Evolutionary conservation across 2,113 vertebrate species (phyloP), one percentile per base, ranked within the genome.

Genomic region (Girardinichthys multiradiatus): DNA sequence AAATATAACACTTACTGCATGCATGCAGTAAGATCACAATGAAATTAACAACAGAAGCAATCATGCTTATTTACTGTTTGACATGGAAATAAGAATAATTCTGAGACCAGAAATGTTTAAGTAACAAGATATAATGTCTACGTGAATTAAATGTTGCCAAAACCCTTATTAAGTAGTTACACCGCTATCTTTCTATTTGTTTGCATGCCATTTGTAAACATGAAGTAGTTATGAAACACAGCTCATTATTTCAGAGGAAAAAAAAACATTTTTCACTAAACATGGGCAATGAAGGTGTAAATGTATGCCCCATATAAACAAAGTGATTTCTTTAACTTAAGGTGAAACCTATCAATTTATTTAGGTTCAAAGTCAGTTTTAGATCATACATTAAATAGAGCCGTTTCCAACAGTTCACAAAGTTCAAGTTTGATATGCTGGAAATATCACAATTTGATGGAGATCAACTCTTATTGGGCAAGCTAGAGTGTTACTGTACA

Each of bases 361-460:
- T 72, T 62, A 72, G 65, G 33, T 58, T 54, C 60, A 29, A 66
- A 73, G 62, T 61, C 42, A 5, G 13, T 63, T 28, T 59, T 48
- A 33, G 6, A 51, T 14, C 31, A 10, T 33, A 42, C 80, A 80
- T 82, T 82, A 80, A 82, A 76, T 62, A 10, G 24, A 57, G 45
- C 70, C 33, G 29, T 72, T 54, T 29, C 45, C 29, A 54, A 24
- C 7, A n/a, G 24, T n/a, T n/a, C 9, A 24, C 51, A 30, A 64
- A 9, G 1, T 57, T 64, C 68, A 72, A 57, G n/a, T 72, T 51
- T 68, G 59, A 59, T 45, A 4, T 45, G 42, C 42, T 27, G 60
- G 57, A 73, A 51, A 77, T 61, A 76, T 72, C 31, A 35, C 37
- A 76, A 76, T 74, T 39, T 0, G 19, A 54, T 2, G 4, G 33